Evolutionary conservation across 1,140 invertebrate species (phyloP).

Genomic region (Papilio polytes): DNA sequence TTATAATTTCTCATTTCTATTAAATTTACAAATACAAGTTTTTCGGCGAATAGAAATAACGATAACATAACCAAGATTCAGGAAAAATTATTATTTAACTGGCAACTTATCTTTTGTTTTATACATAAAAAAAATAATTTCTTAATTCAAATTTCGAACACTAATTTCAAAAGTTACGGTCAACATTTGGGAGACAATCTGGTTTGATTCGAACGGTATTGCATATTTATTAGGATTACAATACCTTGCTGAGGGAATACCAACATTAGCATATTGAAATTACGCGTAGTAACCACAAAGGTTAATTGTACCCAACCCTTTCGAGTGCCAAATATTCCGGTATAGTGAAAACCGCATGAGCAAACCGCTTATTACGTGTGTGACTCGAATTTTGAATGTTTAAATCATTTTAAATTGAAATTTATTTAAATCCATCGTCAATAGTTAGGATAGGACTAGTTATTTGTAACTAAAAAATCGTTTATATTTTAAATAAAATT

Average conservation of each 20-base stretch:
- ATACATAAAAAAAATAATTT: background rate
- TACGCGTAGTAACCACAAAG: slow-evolving; percentile 8
- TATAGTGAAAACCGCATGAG: background rate
- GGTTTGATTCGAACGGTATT: slow-evolving; percentile 5
- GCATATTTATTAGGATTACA: slow-evolving; percentile 20
- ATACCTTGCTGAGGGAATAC: background rate
- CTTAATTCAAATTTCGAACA: background rate
- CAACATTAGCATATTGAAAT: slow-evolving; percentile 11
- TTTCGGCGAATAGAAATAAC: too few relatives aligned
- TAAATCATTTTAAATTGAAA: background rate
- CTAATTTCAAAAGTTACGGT: background rate
- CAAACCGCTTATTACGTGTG: slow-evolving; percentile 11
- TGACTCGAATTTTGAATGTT: background rate
- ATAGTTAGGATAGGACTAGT: background rate
- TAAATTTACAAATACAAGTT: too few relatives aligned
- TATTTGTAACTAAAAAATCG: background rate
- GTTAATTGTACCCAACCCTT: slow-evolving; percentile 23
- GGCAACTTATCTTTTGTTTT: background rate
- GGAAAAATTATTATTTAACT: too few relatives aligned
- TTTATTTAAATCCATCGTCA: background rate
- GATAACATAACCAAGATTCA: too few relatives aligned
- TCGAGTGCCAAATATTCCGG: slow-evolving; percentile 2
- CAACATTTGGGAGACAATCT: background rate
- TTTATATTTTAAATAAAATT: background rate
- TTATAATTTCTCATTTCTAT: too few relatives aligned